A percentile compares a stretch with the other conserved stretches of the same genome.
phyloP scores from a whole-genome alignment of 2,888 invertebrate species.

The Harpagoxenus sublaevis region DNA sequence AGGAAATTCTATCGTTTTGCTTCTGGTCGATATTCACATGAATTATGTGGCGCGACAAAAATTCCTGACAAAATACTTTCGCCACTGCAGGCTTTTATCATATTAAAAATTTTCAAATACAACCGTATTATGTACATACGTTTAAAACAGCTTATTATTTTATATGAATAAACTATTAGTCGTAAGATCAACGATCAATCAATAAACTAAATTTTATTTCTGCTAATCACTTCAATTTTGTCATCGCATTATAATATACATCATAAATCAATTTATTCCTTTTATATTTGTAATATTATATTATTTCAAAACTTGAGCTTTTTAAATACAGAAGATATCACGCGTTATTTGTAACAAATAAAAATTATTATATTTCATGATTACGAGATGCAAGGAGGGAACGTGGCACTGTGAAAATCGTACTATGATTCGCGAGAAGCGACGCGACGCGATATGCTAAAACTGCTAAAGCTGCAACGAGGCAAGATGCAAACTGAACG shows the following conservation, averaged over 20 bases:
- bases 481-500: slow-evolving; percentile 40
- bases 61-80: slow-evolving; percentile 5
- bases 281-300: neutral
- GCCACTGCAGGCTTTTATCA: too few species aligned
- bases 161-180: neutral
- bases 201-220: slow-evolving; percentile 6
- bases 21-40: slow-evolving; percentile 32
- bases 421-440: slow-evolving; percentile 1
- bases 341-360: neutral
- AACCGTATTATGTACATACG: neutral
- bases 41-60: slow-evolving; percentile 5
- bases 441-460: neutral
- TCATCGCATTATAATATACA: neutral
- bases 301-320: neutral
- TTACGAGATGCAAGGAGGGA: neutral
- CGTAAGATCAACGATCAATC: neutral
- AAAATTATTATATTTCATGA: neutral
- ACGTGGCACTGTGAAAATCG: neutral
- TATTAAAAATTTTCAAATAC: neutral
- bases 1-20: slow-evolving; percentile 47
- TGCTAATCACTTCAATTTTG: neutral
- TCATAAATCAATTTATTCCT: neutral
- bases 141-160: neutral
- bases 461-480: slow-evolving; percentile 12
- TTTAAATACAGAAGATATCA: neutral